phyloP scores from a whole-genome alignment of 30 jellyfish, hydroid and myxozoan genomes.

The Turritopsis dohrnii region DNA sequence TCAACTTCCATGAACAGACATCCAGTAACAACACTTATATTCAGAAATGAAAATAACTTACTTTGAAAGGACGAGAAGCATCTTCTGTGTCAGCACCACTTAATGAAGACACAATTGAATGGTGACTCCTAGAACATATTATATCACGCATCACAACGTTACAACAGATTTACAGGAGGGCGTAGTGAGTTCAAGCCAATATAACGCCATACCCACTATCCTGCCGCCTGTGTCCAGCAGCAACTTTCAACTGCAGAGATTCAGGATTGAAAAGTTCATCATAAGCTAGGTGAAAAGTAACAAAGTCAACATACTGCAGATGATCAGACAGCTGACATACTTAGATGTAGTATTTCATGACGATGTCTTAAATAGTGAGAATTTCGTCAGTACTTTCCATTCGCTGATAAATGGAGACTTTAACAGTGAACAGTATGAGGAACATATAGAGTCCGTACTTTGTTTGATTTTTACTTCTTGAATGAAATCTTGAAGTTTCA shows the following conservation, averaged over 20 bases:
- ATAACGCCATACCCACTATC: conserved; percentile 83
- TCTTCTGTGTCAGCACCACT: conserved; percentile 53
- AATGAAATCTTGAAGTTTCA: conserved; percentile 66
- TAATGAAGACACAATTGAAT: conserved; percentile 72
- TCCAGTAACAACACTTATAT: too few relatives aligned
- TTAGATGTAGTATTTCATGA: too few relatives aligned
- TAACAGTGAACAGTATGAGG: too few relatives aligned
- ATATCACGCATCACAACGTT: too few relatives aligned
- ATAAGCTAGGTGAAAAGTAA: conserved; percentile 9
- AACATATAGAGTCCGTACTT: conserved; percentile 35
- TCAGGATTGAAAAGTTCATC: conserved; percentile 49
- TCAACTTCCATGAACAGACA: too few relatives aligned
- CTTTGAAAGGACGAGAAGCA: conserved; percentile 25
- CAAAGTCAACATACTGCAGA: too few relatives aligned
- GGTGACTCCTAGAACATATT: conserved; percentile 65
- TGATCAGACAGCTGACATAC: too few relatives aligned
- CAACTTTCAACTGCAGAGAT: conserved; percentile 41
- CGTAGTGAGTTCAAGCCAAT: neutral
- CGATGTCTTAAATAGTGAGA: too few relatives aligned
- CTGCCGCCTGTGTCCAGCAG: conserved; percentile 80
- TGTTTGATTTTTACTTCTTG: conserved; percentile 56
- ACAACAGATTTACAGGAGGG: too few relatives aligned
- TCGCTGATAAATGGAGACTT: neutral
- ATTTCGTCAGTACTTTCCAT: too few relatives aligned
- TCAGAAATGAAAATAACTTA: neutral